phyloP scores from a whole-genome alignment of 2,797 vertebrate species.

The Pangasius krempfi region DNA sequence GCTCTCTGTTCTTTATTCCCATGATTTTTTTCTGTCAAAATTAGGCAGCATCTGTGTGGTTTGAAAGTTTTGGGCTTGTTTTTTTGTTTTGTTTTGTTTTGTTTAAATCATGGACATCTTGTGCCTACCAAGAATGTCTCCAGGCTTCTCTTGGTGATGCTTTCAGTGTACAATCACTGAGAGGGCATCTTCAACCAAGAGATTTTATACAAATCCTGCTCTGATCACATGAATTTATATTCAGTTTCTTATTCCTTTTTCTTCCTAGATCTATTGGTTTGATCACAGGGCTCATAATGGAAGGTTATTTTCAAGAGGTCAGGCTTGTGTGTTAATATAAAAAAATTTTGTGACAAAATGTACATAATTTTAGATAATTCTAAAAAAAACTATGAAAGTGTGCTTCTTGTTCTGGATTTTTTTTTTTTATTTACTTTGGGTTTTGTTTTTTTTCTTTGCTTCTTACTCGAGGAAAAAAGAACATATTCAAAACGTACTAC shows the following conservation, averaged over 20 bases:
- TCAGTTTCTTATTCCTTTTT: constrained; percentile 54
- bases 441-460: constrained; percentile 62
- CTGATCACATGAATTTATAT: constrained; percentile 57
- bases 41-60: constrained; percentile 42
- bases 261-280: constrained; percentile 17
- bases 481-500: constrained; percentile 64
- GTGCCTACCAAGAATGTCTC: constrained; percentile 59
- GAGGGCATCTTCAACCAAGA: constrained; percentile 53
- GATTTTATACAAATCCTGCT: constrained; percentile 48
- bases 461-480: constrained; percentile 71
- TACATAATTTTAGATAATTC: constrained; percentile 73
- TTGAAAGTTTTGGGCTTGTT: constrained; percentile 18
- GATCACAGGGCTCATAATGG: constrained; percentile 30
- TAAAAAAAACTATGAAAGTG: constrained; percentile 57
- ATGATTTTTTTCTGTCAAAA: constrained; percentile 35
- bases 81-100: constrained; percentile 34
- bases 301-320: constrained; percentile 48
- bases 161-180: constrained; percentile 59
- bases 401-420: constrained; percentile 51
- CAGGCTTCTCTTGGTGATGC: constrained; percentile 59
- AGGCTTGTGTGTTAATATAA: constrained; percentile 57
- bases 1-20: constrained; percentile 16
- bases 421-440: constrained; percentile 28
- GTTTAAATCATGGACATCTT: constrained; percentile 58
- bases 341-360: constrained; percentile 74